phyloP scores from a whole-genome alignment of 2,888 invertebrate genomes.

The Caenorhabditis sp. region DNA sequence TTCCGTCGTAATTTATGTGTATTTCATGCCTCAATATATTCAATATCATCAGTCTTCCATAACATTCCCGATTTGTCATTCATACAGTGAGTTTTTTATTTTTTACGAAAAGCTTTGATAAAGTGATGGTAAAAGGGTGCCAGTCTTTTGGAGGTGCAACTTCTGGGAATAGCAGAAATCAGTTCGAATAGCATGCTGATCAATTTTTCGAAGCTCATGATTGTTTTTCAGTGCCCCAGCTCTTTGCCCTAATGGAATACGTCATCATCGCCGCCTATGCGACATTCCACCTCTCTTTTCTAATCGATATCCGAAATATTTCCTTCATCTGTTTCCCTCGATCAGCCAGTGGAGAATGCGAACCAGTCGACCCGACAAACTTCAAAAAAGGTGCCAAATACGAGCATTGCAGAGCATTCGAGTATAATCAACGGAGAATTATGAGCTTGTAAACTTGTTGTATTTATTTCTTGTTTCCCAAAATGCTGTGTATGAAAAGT shows the following conservation, averaged over 20 bases:
- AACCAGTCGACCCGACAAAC: constrained; percentile 78
- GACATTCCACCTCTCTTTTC: constrained; percentile 74
- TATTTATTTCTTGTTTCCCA: neutral
- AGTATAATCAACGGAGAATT: constrained; percentile 70
- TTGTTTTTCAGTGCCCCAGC: constrained; percentile 72
- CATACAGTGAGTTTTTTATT: constrained; percentile 66
- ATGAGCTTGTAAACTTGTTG: constrained; percentile 46
- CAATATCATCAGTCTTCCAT: constrained; percentile 68
- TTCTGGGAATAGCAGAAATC: neutral
- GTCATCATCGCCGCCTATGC: constrained; percentile 73
- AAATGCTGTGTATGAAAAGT: neutral
- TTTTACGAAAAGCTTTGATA: neutral
- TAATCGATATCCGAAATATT: constrained; percentile 77
- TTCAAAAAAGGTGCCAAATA: constrained; percentile 72
- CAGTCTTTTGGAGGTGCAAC: too few relatives aligned
- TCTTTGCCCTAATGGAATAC: constrained; percentile 79
- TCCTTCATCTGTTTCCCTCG: constrained; percentile 78
- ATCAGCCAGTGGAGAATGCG: constrained; percentile 79
- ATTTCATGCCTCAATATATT: constrained; percentile 73
- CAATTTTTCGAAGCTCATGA: neutral
- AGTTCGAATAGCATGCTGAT: neutral
- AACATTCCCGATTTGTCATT: constrained; percentile 71
- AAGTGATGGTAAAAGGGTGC: too few relatives aligned
- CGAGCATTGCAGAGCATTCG: constrained; percentile 71
- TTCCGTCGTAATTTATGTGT: constrained; percentile 63